These are phyloP conservation scores for Hycleus cichorii DNA, from an alignment of 1,140 invertebrate genomes.

Conservation along the genomic window DNA sequence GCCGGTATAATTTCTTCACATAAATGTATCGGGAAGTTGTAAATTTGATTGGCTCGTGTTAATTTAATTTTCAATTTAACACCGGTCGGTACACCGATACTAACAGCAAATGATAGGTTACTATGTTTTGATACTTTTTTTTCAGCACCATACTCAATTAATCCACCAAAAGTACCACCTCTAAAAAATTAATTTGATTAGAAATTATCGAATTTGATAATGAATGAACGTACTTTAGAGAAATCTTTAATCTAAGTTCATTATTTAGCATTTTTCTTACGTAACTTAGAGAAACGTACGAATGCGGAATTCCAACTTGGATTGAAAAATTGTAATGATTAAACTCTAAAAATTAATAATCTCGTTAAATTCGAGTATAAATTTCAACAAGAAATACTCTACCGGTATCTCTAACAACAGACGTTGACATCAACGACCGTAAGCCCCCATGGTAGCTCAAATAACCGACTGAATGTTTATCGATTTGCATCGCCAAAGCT, in stretches of 20 bases:
- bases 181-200: conserved; percentile 45
- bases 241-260: conserved; percentile 66
- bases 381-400: conserved; percentile 32
- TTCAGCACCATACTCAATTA: conserved; percentile 85
- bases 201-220: background rate
- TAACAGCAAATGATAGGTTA: conserved; percentile 74
- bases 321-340: conserved; percentile 56
- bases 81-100: conserved; percentile 76
- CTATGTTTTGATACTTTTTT: conserved; percentile 89
- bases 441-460: conserved; percentile 71
- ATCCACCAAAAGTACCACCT: conserved; percentile 76
- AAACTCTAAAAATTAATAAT: conserved; percentile 32
- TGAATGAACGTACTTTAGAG: conserved; percentile 60
- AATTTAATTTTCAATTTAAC: conserved; percentile 84
- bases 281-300: conserved; percentile 67
- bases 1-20: conserved; percentile 84
- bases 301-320: conserved; percentile 75
- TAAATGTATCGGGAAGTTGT: conserved; percentile 82
- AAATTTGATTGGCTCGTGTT: conserved; percentile 78
- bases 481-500: conserved; percentile 78
- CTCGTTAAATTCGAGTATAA: background rate
- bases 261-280: conserved; percentile 70
- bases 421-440: conserved; percentile 69
- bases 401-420: conserved; percentile 62
- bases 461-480: conserved; percentile 78